Base-by-base conservation (phyloP, 2,797 vertebrate genomes). In the Adelosebastes latens region DNA sequence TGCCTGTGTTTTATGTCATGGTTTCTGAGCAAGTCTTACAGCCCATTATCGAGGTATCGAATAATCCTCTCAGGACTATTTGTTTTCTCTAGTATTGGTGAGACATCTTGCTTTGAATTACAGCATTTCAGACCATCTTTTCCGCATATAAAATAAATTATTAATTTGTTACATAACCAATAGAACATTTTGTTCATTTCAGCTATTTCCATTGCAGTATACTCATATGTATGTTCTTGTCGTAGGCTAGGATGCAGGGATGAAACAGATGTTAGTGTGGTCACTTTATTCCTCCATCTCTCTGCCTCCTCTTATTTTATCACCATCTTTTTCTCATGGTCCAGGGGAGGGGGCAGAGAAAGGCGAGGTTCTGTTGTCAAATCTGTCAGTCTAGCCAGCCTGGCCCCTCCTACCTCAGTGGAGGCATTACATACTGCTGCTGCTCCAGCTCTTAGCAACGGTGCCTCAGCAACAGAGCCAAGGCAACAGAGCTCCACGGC, bases 351-450 rank as follows among this genome's bases (percentile, higher is more conserved):
- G 88, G 83, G 80, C 81, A 83, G 70, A 90, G 88, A 89, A 92
- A 94, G 93, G 93, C 93, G 89, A 94, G 94, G 93, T 74, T 89
- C 91, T 94, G 89, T 94, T 94, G 92, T 95, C 92, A 93, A 36
- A 92, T 90, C 78, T 95, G 94, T 95, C 93, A 93, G 93, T 94
- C 93, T 92, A 61, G 85, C 86, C 86, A 63, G 83, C 85, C 82
- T 73, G 60, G 91, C 91, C 91, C 93, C 94, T 87, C 94, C 94
- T 88, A 93, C 92, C 84, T 88, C 86, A 64, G 89, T 75, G 72
- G 88, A 92, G 88, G 92, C 94, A 94, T 94, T 94, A 94, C 93
- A 94, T 94, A 95, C 92, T 94, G 88, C 92, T 94, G 93, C 85
- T 92, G 90, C 93, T 91, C 62, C 25, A 82, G 93, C 93, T 94